Conservation (phyloP, 2,888 invertebrate genomes). For the Drosophila hamatofila region DNA sequence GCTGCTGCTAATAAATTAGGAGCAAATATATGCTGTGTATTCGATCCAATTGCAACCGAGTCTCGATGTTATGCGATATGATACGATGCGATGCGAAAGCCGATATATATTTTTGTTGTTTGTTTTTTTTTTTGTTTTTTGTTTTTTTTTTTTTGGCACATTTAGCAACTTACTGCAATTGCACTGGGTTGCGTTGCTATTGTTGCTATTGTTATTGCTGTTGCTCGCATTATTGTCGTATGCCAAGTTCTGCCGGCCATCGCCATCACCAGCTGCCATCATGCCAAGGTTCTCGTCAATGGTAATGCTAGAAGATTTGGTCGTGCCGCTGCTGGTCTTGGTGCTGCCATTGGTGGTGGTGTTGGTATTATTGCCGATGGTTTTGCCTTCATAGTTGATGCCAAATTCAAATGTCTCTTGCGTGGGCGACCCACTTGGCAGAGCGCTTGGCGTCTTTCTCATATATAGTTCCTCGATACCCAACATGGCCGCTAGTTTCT, state of each 20-base stretch:
- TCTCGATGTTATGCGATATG: constrained; percentile 1
- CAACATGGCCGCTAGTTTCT: constrained; percentile 48
- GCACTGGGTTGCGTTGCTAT: constrained; percentile 49
- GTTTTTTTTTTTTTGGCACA: constrained; percentile 9
- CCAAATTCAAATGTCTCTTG: constrained; percentile 69
- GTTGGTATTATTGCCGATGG: constrained; percentile 27
- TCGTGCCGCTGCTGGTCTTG: constrained; percentile 21
- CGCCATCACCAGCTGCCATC: constrained; percentile 58
- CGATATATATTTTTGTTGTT: background rate
- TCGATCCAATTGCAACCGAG: constrained; percentile 17
- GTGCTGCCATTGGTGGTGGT: constrained; percentile 11
- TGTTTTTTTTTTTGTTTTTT: background rate
- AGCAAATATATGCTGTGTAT: constrained; percentile 64
- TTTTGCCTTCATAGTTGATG: constrained; percentile 52
- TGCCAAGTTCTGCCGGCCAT: constrained; percentile 66
- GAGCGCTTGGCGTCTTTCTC: constrained; percentile 48
- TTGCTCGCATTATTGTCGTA: constrained; percentile 47
- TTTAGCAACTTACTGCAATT: constrained; percentile 70
- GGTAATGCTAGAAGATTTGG: constrained; percentile 33
- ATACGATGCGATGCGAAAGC: constrained; percentile 3
- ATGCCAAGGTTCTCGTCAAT: constrained; percentile 61
- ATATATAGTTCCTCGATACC: constrained; percentile 64
- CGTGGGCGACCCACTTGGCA: constrained; percentile 66
- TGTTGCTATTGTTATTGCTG: constrained; percentile 28
- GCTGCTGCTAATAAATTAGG: constrained; percentile 78